Evolutionary conservation across 2,888 invertebrate genomes (phyloP), one percentile per base, ranked within the genome.

Genomic region (Phyto melanocephala): DNA sequence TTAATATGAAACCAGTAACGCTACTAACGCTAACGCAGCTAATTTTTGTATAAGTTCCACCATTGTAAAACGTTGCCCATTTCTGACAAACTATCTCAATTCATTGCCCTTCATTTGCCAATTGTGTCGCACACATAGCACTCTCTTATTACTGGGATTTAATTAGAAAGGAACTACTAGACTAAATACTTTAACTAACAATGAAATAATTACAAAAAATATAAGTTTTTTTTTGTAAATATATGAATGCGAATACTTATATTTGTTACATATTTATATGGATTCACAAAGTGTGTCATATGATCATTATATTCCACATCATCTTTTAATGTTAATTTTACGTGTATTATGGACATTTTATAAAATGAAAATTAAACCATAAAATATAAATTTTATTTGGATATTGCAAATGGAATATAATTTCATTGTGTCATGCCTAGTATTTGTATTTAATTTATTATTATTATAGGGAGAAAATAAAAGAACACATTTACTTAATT

Each of bases 61-160:
- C n/a, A n/a, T n/a, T n/a, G n/a, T n/a, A n/a, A 10, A 20, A 33
- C 6, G n/a, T 70, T 50, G 13, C 13, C 10, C 42, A 22, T 20
- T 40, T 28, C 67, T 52, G 58, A 2, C 17, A 20, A 72, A 37
- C 15, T 10, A 10, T 54, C n/a, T n/a, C 17, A 70, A 20, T 1
- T 35, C n/a, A 50, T 67, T 80, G 37, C n/a, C 1, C 45, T 50
- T 24, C 24, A 24, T 52, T 68, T 52, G 22, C 15, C 56, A 68
- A 72, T 80, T 75, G 42, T 62, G 65, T 40, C 65, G 71, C 71
- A 80, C 63, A 72, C 62, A 56, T 52, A 60, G 65, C 58, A 62
- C 74, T 62, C 56, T 75, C 45, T 74, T 79, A 77, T 81, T 74
- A 65, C 77, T 54, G 24, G 47, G 81, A 79, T 84, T 82, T 81